These are phyloP conservation scores for Trypoxylon attenuatum DNA, from an alignment of 2,888 invertebrate species.

Conservation along the genomic window DNA sequence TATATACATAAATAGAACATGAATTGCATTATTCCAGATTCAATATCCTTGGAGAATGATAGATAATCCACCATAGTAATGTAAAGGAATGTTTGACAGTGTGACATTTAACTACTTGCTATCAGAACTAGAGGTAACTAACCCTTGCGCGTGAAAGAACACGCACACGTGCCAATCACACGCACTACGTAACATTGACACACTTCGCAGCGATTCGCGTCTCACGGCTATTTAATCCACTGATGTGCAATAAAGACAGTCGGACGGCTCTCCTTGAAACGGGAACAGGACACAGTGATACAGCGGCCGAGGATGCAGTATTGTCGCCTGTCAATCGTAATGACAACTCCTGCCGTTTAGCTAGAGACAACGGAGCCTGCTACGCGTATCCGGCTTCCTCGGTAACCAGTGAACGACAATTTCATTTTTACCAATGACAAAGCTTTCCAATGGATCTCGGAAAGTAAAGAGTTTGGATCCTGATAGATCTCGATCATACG, in stretches of 20 bases:
- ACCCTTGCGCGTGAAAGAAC: conserved; percentile 30
- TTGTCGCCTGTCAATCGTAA: conserved; percentile 2
- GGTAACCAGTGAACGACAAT: too few relatives aligned
- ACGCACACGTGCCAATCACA: conserved; percentile 11
- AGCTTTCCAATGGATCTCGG: too few relatives aligned
- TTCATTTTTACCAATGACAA: too few relatives aligned
- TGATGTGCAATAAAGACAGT: conserved; percentile 23
- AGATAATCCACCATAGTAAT: too few relatives aligned
- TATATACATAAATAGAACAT: neutral
- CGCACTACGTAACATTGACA: conserved; percentile 47
- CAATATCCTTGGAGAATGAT: conserved; percentile 16
- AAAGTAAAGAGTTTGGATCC: too few relatives aligned
- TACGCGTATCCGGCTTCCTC: neutral
- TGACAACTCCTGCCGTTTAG: neutral
- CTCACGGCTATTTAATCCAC: conserved; percentile 26
- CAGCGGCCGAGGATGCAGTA: neutral
- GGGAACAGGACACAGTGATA: conserved; percentile 7
- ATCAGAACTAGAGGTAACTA: conserved; percentile 35
- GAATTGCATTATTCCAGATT: conserved; percentile 3
- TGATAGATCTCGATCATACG: too few relatives aligned
- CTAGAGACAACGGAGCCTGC: neutral
- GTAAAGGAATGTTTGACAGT: too few relatives aligned
- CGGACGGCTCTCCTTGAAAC: conserved; percentile 36
- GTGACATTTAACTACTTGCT: too few relatives aligned
- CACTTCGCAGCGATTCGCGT: conserved; percentile 25